Percentiles rank a stretch among this genome's conserved stretches.
Conservation (phyloP, 1,140 invertebrate species). For the Trichonephila clavipes region DNA sequence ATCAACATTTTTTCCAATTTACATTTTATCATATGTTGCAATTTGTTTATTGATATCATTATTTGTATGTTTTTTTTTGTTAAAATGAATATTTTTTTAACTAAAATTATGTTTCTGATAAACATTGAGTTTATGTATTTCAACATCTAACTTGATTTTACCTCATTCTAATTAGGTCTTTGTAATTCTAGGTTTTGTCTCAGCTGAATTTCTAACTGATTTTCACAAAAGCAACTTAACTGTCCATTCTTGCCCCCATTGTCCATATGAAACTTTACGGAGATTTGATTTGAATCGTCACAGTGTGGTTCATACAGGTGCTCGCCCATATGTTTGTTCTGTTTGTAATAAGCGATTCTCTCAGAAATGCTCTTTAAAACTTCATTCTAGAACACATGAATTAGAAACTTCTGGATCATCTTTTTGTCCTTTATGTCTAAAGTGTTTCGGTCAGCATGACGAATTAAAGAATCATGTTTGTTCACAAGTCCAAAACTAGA, state of each 20-base stretch:
- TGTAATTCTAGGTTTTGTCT: not conserved
- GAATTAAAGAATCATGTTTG: not conserved
- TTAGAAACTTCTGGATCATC: not conserved
- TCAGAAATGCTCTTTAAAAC: not conserved
- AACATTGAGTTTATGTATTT: too few relatives aligned
- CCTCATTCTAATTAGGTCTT: not conserved
- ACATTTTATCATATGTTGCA: too few relatives aligned
- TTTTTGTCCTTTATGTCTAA: not conserved
- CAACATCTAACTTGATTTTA: too few relatives aligned
- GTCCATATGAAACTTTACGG: not conserved
- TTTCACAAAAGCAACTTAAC: not conserved
- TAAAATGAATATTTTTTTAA: too few relatives aligned
- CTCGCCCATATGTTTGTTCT: not conserved
- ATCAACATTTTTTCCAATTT: too few relatives aligned
- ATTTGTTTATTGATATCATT: too few relatives aligned
- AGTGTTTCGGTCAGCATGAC: not conserved
- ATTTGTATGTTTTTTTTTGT: too few relatives aligned
- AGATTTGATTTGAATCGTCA: not conserved
- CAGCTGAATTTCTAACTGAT: not conserved
- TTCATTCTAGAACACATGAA: not conserved
- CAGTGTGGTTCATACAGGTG: slow-evolving; percentile 35
- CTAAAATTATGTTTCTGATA: too few relatives aligned
- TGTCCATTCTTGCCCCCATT: not conserved
- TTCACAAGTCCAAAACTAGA: not conserved
- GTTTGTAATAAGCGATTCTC: slow-evolving; percentile 19